Percentiles rank a stretch among this genome's conserved stretches.
These are phyloP conservation scores for Actias luna DNA, from an alignment of 2,888 invertebrate genomes.

Conservation along the genomic window DNA sequence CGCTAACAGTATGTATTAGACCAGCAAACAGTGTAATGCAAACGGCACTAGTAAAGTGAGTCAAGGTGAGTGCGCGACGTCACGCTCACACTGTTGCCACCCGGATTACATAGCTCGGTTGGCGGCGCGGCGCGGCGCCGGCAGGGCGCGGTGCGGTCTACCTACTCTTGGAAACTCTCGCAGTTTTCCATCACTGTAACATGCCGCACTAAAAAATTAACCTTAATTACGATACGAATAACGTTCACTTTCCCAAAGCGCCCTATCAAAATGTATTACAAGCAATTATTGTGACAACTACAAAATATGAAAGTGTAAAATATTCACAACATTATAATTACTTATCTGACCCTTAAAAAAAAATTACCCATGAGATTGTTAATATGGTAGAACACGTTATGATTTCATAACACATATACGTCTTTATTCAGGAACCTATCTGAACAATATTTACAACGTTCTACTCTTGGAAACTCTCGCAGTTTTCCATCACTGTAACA, in stretches of 20 bases:
- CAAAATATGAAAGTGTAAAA: conserved; percentile 1
- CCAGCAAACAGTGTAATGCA: conserved; percentile 59
- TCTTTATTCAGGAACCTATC: background rate
- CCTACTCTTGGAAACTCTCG: conserved; percentile 46
- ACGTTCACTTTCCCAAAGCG: conserved; percentile 18
- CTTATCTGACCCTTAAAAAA: background rate
- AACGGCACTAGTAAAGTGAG: conserved; percentile 73
- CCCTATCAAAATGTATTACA: conserved; percentile 25
- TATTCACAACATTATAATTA: conserved; percentile 15
- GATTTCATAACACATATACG: background rate
- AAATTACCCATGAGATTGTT: conserved; percentile 4
- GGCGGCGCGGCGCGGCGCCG: conserved; percentile 46
- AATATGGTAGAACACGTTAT: conserved; percentile 2
- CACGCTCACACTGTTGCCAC: conserved; percentile 66
- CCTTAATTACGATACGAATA: conserved; percentile 22
- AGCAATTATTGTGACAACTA: conserved; percentile 13
- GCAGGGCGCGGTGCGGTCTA: conserved; percentile 55
- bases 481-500: conserved; percentile 12
- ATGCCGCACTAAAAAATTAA: background rate
- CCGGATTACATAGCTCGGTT: conserved; percentile 59
- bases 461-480: conserved; percentile 12
- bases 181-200: conserved; percentile 34
- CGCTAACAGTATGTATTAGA: conserved; percentile 31
- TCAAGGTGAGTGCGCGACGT: conserved; percentile 74
- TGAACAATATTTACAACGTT: background rate